Base-by-base conservation (phyloP, 2,113 vertebrate species). In the Oryzias javanicus region DNA sequence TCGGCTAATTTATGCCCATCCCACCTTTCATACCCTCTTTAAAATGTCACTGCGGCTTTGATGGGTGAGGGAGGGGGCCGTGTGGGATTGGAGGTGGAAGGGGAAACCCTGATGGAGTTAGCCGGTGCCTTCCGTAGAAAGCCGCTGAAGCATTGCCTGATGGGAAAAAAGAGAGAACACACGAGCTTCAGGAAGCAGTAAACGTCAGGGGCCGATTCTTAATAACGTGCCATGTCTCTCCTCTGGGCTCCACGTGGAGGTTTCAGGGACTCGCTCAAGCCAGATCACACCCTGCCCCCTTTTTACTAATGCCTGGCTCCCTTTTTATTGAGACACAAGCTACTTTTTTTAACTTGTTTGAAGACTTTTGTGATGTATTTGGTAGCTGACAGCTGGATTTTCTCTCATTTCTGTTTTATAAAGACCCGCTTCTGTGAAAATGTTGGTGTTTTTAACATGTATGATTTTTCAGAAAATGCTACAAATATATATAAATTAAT, bases 131-230 rank as follows among this genome's bases (percentile, higher is more conserved):
- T 73, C 67, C 53, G 47, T 51, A 68, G 67, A 70, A 76, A 76
- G 73, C 76, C 71, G 55, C 81, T 78, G 60, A 84, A 84, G 79
- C 74, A 74, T 55, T 64, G 79, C 68, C 70, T 78, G 70, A 82
- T 83, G 79, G 79, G 73, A 78, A 83, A 85, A 62, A 60, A 68
- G 22, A 22, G 25, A 6, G 73, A 73, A 45, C 25, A 41, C 58
- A 49, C 66, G 44, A 69, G 56, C 17, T 61, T 77, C 73, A 83
- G 86, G 80, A 88, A 86, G 74, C 66, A 59, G 66, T 90, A 89
- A 89, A 89, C 87, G 81, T 86, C 84, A 85, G 40, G 51, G 35
- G 67, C 49, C 60, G 76, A 68, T 81, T 79, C 76, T 74, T 83
- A 76, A 84, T 82, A 61, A 81, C 59, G 44, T 61, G 42, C 8